Evolutionary conservation across 2,797 vertebrate genomes (phyloP).

Genomic region (Geotrypetes seraphini): DNA sequence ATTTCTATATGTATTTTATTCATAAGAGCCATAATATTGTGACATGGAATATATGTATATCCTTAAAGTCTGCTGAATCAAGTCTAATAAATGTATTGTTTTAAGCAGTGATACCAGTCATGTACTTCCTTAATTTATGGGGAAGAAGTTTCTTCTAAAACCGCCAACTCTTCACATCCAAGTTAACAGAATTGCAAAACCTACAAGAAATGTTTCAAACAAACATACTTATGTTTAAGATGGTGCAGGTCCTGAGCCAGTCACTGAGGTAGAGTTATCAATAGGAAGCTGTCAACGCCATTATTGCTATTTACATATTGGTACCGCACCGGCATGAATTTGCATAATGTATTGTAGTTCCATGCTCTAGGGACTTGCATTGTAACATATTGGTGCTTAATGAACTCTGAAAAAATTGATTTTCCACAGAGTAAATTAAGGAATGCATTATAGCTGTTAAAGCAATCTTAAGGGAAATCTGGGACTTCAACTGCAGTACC

Average conservation of each 20-base stretch:
- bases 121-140: too few species aligned
- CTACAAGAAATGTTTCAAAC: slow-evolving; percentile 9
- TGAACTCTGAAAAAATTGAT: slow-evolving; percentile 99
- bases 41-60: too few species aligned
- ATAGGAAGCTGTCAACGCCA: slow-evolving; percentile 72
- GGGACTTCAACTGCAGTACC: slow-evolving; percentile 91
- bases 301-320: slow-evolving; percentile 97
- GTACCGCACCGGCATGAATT: slow-evolving; percentile 80
- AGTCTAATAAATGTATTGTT: too few species aligned
- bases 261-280: slow-evolving; percentile 72
- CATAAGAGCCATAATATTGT: too few species aligned
- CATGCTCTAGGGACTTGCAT: slow-evolving; percentile 89
- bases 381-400: slow-evolving; percentile 99
- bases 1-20: too few species aligned
- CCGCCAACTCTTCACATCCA: slow-evolving; percentile 14
- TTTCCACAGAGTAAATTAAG: slow-evolving; percentile 99
- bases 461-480: slow-evolving; percentile 99
- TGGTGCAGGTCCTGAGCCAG: slow-evolving; percentile 27
- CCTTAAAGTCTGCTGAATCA: too few species aligned
- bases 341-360: slow-evolving; percentile 95
- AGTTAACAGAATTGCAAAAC: slow-evolving; percentile 2
- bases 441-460: slow-evolving; percentile 99
- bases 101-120: too few species aligned
- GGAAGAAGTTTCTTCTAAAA: slow-evolving; percentile 4
- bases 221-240: slow-evolving; percentile 26